phyloP scores from a whole-genome alignment of 2,888 invertebrate species.

The Erpobdella octoculata region DNA sequence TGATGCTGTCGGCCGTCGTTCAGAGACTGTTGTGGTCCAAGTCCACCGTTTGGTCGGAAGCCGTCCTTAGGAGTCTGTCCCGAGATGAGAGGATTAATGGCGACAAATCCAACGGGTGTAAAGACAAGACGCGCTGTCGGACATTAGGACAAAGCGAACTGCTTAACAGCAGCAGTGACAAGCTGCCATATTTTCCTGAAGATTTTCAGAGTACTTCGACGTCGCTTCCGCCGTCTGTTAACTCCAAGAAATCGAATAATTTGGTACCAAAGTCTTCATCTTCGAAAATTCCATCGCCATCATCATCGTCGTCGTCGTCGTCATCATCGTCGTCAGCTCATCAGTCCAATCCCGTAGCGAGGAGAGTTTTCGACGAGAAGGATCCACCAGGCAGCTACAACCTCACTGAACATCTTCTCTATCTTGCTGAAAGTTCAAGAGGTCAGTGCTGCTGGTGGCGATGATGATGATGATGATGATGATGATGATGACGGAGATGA shows the following conservation, averaged over 20 bases:
- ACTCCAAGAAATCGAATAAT: no score
- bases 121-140: no score
- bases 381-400: neutral
- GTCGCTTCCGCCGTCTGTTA: no score
- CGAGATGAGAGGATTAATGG: neutral
- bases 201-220: no score
- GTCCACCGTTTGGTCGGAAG: neutral
- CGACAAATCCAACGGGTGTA: neutral
- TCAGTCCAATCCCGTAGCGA: neutral
- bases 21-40: conserved; percentile 40
- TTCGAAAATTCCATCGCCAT: no score
- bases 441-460: neutral
- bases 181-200: no score
- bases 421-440: neutral
- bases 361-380: conserved; percentile 3
- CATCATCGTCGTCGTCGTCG: neutral
- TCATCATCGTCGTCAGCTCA: neutral
- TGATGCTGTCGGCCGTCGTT: conserved; percentile 66
- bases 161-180: no score
- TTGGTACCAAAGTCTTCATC: no score
- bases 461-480: no score
- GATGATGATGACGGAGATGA: no score
- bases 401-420: neutral
- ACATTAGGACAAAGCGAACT: no score
- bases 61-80: neutral